These are phyloP conservation scores for Antheraea pernyi DNA, from an alignment of 1,140 invertebrate species.

Conservation along the genomic window DNA sequence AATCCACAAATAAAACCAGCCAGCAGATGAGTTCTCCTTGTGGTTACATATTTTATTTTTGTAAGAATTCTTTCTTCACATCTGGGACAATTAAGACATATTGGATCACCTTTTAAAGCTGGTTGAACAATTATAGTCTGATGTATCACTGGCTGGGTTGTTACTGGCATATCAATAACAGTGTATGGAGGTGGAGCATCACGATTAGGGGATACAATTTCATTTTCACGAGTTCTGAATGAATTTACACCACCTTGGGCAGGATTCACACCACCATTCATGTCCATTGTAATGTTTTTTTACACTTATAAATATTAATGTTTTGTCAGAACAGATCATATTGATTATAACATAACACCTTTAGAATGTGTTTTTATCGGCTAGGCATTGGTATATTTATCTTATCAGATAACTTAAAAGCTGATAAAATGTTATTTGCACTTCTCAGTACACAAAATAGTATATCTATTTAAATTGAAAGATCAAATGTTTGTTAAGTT, in stretches of 20 bases:
- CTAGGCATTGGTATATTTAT: slow-evolving; percentile 23
- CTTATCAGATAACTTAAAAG: slow-evolving; percentile 26
- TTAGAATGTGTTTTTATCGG: slow-evolving; percentile 25
- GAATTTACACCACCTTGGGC: slow-evolving; percentile 22
- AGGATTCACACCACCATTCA: slow-evolving; percentile 29
- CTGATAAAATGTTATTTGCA: slow-evolving; percentile 7
- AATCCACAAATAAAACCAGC: slow-evolving; percentile 66
- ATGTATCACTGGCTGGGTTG: slow-evolving; percentile 37
- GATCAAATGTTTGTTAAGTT: not conserved
- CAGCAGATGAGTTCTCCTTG: slow-evolving; percentile 59
- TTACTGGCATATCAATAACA: slow-evolving; percentile 22
- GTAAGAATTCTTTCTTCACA: slow-evolving; percentile 52
- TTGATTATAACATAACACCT: slow-evolving; percentile 31
- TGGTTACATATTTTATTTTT: slow-evolving; percentile 54
- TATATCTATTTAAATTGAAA: not conserved
- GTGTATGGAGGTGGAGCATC: slow-evolving; percentile 59
- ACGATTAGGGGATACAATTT: slow-evolving; percentile 21
- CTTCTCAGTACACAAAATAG: not conserved
- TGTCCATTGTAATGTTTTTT: slow-evolving; percentile 26
- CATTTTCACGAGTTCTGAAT: slow-evolving; percentile 19
- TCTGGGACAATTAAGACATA: slow-evolving; percentile 43
- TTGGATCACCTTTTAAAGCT: slow-evolving; percentile 41
- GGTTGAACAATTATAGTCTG: slow-evolving; percentile 52
- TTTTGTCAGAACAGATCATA: slow-evolving; percentile 16
- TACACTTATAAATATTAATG: slow-evolving; percentile 5